phyloP scores from a whole-genome alignment of 2,888 invertebrate genomes.

The Phengaris arion region DNA sequence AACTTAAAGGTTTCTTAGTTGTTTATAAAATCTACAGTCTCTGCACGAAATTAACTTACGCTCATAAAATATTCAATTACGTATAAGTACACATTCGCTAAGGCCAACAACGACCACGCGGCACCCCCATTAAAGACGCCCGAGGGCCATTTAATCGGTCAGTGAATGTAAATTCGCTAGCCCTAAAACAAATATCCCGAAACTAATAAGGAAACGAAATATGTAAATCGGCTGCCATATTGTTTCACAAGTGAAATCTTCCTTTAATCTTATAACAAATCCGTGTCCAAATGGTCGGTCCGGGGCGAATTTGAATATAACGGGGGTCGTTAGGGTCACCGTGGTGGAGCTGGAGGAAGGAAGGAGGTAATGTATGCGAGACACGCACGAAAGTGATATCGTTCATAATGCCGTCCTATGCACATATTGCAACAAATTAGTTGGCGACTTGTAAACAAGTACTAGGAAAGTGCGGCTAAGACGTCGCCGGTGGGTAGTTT shows the following conservation, averaged over 20 bases:
- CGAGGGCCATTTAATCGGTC: conserved; percentile 80
- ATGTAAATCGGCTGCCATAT: conserved; percentile 79
- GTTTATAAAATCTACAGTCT: conserved; percentile 42
- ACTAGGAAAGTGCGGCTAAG: conserved; percentile 75
- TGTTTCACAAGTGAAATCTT: conserved; percentile 81
- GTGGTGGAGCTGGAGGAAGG: conserved; percentile 61
- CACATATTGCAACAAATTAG: conserved; percentile 81
- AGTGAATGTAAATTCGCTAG: conserved; percentile 78
- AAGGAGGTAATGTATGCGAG: conserved; percentile 76
- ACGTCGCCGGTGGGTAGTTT: conserved; percentile 75
- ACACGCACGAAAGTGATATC: conserved; percentile 76
- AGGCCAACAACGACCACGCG: conserved; percentile 79
- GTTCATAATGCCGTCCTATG: conserved; percentile 78
- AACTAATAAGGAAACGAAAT: conserved; percentile 81
- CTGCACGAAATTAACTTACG: conserved; percentile 66
- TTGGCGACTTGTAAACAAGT: conserved; percentile 78
- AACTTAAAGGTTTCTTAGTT: conserved; percentile 7
- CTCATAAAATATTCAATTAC: conserved; percentile 80
- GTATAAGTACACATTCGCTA: conserved; percentile 78
- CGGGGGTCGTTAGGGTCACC: conserved; percentile 72
- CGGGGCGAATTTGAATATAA: conserved; percentile 75
- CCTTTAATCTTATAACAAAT: conserved; percentile 81
- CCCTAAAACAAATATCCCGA: conserved; percentile 80
- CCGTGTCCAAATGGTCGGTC: conserved; percentile 79
- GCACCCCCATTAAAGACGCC: conserved; percentile 80